Base-by-base conservation (phyloP, 2,113 vertebrate species). In the Barbus barbus region DNA sequence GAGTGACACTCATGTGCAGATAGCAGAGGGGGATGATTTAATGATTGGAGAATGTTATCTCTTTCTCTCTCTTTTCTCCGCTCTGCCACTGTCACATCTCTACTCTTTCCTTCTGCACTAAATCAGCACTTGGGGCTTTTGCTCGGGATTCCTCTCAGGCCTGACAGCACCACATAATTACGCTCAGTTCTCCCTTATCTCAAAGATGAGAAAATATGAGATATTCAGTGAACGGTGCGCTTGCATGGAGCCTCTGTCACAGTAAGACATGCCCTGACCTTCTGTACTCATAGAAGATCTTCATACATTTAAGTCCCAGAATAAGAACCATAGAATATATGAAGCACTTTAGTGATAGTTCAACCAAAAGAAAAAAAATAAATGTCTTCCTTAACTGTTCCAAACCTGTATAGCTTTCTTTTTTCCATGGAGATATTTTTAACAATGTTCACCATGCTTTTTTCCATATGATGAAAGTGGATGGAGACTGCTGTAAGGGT, bases 1-100 rank as follows among this genome's bases (percentile, higher is more conserved):
- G 96, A 96, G 92, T 96, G 97, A 96, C 97, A 96, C 94, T 94
- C 92, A 91, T 90, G 90, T 90, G 90, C 91, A 95, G 96, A 96
- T 94, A 95, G 90, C 58, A 90, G 79, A 53, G 89, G 83, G 94
- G 93, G 94, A 92, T 95, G 94, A 94, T 95, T 95, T 96, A 94
- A 94, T 96, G 94, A 96, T 96, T 88, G 71, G 76, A 65, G 85
- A 81, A 86, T 86, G 84, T 85, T 69, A 86, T 93, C 91, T 92
- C 90, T 90, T 86, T 90, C 26, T 82, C 83, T 90, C 33, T 83
- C 84, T 48, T 79, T 84, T 86, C 36, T 82, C 85, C 38, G 87
- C 87, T 65, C 78, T 86, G 78, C 92, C 91, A 90, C 91, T 94
- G 93, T 94, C 92, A 88, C 92, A 92, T 88, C 78, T 82, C 26